phyloP scores from a whole-genome alignment of 2,797 vertebrate genomes.

The Chanos chanos region DNA sequence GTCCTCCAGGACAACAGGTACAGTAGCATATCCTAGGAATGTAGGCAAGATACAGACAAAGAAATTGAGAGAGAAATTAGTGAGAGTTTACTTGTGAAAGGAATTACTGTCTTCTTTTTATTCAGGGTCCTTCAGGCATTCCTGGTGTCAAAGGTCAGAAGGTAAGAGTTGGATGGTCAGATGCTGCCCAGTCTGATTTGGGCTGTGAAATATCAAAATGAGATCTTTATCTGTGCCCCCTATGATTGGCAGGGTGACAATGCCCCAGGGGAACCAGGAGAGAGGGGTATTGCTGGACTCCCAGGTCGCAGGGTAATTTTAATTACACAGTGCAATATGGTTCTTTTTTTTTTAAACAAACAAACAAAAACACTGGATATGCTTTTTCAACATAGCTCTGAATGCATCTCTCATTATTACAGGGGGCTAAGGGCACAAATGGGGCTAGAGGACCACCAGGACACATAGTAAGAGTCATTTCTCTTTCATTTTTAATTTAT shows the following conservation, averaged over 20 bases:
- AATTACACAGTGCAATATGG: not conserved
- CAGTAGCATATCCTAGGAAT: not conserved
- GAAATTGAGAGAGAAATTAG: not conserved
- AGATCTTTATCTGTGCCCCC: not conserved
- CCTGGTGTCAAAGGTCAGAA: conserved; percentile 79
- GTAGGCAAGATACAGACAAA: not conserved
- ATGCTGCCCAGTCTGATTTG: too few species aligned
- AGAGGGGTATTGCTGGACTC: conserved; percentile 71
- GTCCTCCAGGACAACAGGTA: conserved; percentile 72
- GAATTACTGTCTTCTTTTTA: not conserved
- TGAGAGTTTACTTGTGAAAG: not conserved
- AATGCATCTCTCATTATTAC: not conserved
- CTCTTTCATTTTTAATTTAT: not conserved
- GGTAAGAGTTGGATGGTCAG: conserved; percentile 55
- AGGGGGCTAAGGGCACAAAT: conserved; percentile 77
- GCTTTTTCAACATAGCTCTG: not conserved
- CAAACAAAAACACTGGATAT: not conserved
- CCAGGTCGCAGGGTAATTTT: conserved; percentile 73
- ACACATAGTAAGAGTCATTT: conserved; percentile 62
- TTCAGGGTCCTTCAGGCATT: conserved; percentile 70
- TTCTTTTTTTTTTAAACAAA: not conserved
- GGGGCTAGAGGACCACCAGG: conserved; percentile 72
- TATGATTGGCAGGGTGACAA: conserved; percentile 70
- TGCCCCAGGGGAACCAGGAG: conserved; percentile 72
- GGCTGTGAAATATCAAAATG: not conserved